A percentile compares a stretch with the other conserved stretches of the same genome.
Conservation (phyloP, 1,140 invertebrate species). For the Adoxophyes honmai region DNA sequence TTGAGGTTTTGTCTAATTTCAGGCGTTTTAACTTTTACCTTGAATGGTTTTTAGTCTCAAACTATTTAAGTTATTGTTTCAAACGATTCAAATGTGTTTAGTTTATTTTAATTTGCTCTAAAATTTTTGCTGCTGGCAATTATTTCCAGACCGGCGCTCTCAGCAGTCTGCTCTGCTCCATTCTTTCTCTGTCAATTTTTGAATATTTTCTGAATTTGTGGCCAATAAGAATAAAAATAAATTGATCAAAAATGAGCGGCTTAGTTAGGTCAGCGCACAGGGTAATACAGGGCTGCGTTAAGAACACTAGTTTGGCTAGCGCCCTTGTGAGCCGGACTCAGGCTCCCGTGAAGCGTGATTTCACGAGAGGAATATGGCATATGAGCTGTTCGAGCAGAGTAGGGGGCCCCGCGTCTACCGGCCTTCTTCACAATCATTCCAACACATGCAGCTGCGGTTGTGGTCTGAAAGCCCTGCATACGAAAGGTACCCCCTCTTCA, state of each 20-base stretch:
- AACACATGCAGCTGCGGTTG: slow-evolving; percentile 81
- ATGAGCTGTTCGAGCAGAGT: slow-evolving; percentile 75
- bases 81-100: background rate
- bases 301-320: slow-evolving; percentile 69
- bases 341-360: slow-evolving; percentile 79
- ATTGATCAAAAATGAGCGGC: slow-evolving; percentile 80
- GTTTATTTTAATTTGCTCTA: background rate
- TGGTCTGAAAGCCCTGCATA: slow-evolving; percentile 78
- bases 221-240: background rate
- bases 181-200: slow-evolving; percentile 25
- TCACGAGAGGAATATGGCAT: slow-evolving; percentile 83
- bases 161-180: background rate
- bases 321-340: slow-evolving; percentile 66
- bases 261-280: slow-evolving; percentile 79
- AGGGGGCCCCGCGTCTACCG: slow-evolving; percentile 43
- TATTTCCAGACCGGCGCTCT: slow-evolving; percentile 3
- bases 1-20: too few species aligned
- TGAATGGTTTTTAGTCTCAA: too few species aligned
- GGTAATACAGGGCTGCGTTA: slow-evolving; percentile 67
- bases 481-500: slow-evolving; percentile 79
- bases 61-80: background rate
- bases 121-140: slow-evolving; percentile 7
- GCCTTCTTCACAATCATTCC: slow-evolving; percentile 62
- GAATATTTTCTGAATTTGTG: slow-evolving; percentile 19
- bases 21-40: too few species aligned